Evolutionary conservation across 2,888 invertebrate species (phyloP), one percentile per base, ranked within the genome.

Genomic region (Drosophila algonquin): DNA sequence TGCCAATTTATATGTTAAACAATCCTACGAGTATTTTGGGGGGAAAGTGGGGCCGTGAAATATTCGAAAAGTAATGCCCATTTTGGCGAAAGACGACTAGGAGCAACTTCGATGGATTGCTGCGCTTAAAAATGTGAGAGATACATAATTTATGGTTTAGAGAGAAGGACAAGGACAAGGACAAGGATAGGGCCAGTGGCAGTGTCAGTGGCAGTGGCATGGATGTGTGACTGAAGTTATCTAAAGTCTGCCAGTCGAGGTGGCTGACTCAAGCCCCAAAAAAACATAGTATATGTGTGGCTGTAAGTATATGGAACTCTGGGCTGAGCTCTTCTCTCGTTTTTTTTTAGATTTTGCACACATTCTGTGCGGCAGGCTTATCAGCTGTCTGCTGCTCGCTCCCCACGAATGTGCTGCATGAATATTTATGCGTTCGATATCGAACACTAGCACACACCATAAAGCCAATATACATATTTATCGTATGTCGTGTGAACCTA

Each of bases 141-240:
- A 85, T 89, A 89, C 89, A 85, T 89, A 85, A 89, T 89, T 89
- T 85, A 85, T 89, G 72, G 87, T 82, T 73, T 73, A 74, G 75
- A 76, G 68, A 69, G 68, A 40, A 53, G 67, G 35, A 44, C 56
- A 27, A 57, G 50, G 35, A 44, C 56, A 27, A 57, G 50, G 58
- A 64, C 65, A 50, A 57, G 65, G 63, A 65, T 62, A 2, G 35
- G 10, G 32, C 3, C 32, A 32, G 4, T 32, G 32, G 32, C 32
- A 63, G 70, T 72, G 32, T 0, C 32, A 32, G 4, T 32, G 32
- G 32, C 32, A 63, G 70, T 72, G 47, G 50, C 52, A 62, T 47
- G 72, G 55, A 63, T 59, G 45, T 72, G 65, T 65, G 89, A 81
- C 81, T 81, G 62, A 71, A 83, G 73, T 84, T 83, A 83, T 83